These are phyloP conservation scores for Erpobdella octoculata DNA, from an alignment of 2,888 invertebrate species.

Conservation along the genomic window DNA sequence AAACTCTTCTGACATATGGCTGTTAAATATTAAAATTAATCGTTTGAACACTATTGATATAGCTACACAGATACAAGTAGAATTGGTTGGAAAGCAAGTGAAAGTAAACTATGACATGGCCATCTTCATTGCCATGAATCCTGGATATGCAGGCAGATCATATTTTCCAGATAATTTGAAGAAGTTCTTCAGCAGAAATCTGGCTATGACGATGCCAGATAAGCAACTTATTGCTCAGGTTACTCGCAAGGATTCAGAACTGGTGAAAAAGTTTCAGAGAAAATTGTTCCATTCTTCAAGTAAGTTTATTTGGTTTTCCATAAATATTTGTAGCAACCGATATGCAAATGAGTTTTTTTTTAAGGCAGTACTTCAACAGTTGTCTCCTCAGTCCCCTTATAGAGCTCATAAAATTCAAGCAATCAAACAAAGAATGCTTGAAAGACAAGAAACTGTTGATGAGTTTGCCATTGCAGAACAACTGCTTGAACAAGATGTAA, in stretches of 20 bases:
- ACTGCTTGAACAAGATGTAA: conserved; percentile 99
- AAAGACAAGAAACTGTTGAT: too few relatives aligned
- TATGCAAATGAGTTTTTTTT: too few relatives aligned
- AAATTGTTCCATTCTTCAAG: conserved; percentile 99
- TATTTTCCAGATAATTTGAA: conserved; percentile 98
- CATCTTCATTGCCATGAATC: conserved; percentile 99
- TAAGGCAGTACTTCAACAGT: too few relatives aligned
- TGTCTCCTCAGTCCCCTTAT: too few relatives aligned
- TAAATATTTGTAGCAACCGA: too few relatives aligned
- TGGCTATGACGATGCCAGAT: conserved; percentile 98
- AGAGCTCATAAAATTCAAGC: too few relatives aligned
- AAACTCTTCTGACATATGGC: conserved; percentile 94
- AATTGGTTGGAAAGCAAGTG: conserved; percentile 90
- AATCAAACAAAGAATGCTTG: too few relatives aligned
- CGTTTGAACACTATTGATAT: too few relatives aligned
- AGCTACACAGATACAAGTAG: conserved; percentile 55
- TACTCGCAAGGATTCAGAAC: conserved; percentile 98
- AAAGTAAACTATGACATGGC: conserved; percentile 97
- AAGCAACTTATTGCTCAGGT: conserved; percentile 98
- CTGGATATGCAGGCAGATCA: conserved; percentile 96
- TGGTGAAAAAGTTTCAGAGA: conserved; percentile 93
- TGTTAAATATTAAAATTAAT: too few relatives aligned
- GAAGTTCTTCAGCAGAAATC: conserved; percentile 90
- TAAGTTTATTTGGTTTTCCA: conserved; percentile 54
- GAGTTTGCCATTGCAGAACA: conserved; percentile 93